Evolutionary conservation across 2,888 invertebrate genomes (phyloP).

Genomic region (Drosophila demipolita): DNA sequence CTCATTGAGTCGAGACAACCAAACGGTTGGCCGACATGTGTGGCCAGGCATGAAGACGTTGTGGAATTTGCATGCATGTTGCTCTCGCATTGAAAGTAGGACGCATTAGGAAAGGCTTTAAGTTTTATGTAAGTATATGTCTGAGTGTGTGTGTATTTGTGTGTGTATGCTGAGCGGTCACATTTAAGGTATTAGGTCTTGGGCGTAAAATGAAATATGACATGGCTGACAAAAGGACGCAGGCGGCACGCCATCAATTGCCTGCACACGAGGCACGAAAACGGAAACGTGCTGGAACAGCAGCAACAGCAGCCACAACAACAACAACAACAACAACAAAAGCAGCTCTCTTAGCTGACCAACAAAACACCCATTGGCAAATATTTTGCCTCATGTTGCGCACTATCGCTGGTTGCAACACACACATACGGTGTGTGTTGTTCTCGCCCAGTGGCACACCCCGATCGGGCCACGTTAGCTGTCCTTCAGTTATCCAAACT

Average conservation of each 20-base stretch:
- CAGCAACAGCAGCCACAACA: neutral
- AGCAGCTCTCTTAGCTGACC: slow-evolving; percentile 9
- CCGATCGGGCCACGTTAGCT: neutral
- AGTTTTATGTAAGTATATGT: slow-evolving; percentile 30
- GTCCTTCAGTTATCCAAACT: slow-evolving; percentile 17
- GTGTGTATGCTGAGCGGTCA: slow-evolving; percentile 26
- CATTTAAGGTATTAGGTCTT: slow-evolving; percentile 73
- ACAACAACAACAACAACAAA: neutral
- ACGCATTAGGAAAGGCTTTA: slow-evolving; percentile 69
- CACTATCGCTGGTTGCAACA: slow-evolving; percentile 40
- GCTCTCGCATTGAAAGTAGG: slow-evolving; percentile 40
- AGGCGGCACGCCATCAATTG: slow-evolving; percentile 37
- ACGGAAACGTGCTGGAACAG: slow-evolving; percentile 15
- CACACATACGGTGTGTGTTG: neutral
- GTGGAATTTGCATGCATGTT: slow-evolving; percentile 75
- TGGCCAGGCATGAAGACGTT: slow-evolving; percentile 77
- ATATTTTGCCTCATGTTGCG: slow-evolving; percentile 59
- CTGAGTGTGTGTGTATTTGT: neutral
- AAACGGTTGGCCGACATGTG: slow-evolving; percentile 69
- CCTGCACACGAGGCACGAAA: slow-evolving; percentile 10
- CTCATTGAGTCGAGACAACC: slow-evolving; percentile 73
- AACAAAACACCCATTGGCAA: slow-evolving; percentile 49
- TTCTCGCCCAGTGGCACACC: neutral
- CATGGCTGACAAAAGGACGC: slow-evolving; percentile 72
- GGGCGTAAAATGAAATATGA: slow-evolving; percentile 74